Conservation (phyloP, 2,888 invertebrate species). For the Prenolepis imparis region DNA sequence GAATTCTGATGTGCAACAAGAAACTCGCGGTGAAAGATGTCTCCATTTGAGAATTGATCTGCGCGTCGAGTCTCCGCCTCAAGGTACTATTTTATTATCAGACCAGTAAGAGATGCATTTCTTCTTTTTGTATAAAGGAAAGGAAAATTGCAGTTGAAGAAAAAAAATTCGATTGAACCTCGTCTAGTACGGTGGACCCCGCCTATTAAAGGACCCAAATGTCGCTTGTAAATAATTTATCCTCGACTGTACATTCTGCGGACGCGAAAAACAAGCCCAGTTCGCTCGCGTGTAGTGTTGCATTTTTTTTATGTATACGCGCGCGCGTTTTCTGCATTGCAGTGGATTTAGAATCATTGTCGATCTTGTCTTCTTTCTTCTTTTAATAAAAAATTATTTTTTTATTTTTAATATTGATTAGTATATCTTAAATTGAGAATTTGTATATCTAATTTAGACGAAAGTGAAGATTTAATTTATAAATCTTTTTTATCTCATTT, state of each 20-base stretch:
- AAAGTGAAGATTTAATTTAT: not conserved
- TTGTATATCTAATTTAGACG: not conserved
- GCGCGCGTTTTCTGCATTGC: constrained; percentile 1
- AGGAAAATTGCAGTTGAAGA: constrained; percentile 9
- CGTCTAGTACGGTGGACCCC: not conserved
- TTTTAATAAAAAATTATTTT: not conserved
- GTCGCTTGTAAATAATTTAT: constrained; percentile 51
- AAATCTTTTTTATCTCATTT: not conserved
- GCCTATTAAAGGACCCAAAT: constrained; percentile 24
- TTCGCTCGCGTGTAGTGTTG: constrained; percentile 32
- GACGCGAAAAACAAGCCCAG: constrained; percentile 10
- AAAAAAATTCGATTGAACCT: constrained; percentile 24
- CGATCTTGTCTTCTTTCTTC: not conserved
- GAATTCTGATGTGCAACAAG: constrained; percentile 55
- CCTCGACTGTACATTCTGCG: constrained; percentile 47
- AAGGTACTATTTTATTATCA: constrained; percentile 67
- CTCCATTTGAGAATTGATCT: constrained; percentile 56
- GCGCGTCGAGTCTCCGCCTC: constrained; percentile 28
- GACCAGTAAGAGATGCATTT: constrained; percentile 50
- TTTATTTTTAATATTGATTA: not conserved
- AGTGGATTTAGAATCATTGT: not conserved
- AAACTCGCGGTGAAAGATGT: constrained; percentile 22
- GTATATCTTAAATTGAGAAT: not conserved
- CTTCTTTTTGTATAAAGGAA: constrained; percentile 50
- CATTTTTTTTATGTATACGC: constrained; percentile 42